Conservation (phyloP, 2,888 invertebrate species). For the Charanyca ferruginea region DNA sequence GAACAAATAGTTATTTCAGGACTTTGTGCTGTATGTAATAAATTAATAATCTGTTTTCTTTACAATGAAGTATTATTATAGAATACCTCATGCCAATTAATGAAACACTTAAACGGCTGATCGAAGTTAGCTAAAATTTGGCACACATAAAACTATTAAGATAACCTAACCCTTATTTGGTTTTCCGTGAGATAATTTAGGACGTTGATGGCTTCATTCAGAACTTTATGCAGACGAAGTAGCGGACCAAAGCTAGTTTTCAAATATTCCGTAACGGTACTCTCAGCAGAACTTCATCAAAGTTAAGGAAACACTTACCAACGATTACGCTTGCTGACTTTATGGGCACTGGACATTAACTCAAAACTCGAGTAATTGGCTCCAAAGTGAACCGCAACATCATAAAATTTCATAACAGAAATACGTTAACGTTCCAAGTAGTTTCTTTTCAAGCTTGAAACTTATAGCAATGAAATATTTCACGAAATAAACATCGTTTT, state of each 20-base stretch:
- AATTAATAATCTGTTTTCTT: background rate
- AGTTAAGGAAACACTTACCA: background rate
- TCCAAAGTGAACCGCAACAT: background rate
- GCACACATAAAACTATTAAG: too few species aligned
- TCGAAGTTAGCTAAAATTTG: too few species aligned
- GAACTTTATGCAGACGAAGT: too few species aligned
- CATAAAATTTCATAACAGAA: background rate
- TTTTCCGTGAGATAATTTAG: too few species aligned
- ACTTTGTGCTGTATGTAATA: background rate
- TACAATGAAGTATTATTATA: too few species aligned
- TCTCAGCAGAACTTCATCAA: background rate
- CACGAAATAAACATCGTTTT: constrained; percentile 29
- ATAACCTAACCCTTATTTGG: too few species aligned
- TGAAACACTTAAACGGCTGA: too few species aligned
- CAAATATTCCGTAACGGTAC: background rate
- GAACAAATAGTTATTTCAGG: background rate
- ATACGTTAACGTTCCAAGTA: background rate
- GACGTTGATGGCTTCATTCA: too few species aligned
- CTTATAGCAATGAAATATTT: constrained; percentile 14
- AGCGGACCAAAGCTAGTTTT: too few species aligned
- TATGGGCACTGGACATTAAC: background rate
- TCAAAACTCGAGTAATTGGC: background rate
- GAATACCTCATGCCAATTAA: too few species aligned
- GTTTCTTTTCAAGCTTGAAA: constrained; percentile 18
- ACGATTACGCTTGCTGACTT: background rate